phyloP scores from a whole-genome alignment of 2,888 invertebrate genomes.

The Stenotaenia linearis region DNA sequence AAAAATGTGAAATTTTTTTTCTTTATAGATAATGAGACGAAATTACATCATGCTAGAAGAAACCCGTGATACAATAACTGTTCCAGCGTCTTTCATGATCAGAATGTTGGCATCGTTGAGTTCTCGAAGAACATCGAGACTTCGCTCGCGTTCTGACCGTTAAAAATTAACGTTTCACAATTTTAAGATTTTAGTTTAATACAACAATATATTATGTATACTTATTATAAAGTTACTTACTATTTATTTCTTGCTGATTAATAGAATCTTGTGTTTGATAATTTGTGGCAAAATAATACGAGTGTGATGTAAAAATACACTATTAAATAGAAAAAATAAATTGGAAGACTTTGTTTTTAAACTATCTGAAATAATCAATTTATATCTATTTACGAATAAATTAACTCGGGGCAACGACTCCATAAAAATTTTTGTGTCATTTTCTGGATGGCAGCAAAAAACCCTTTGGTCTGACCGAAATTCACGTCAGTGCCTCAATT shows the following conservation, averaged over 20 bases:
- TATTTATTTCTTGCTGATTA: not conserved
- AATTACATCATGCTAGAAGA: constrained; percentile 80
- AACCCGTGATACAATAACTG: constrained; percentile 78
- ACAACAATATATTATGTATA: not conserved
- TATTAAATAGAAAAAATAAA: not conserved
- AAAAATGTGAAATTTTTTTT: constrained; percentile 33
- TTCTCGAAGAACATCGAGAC: constrained; percentile 40
- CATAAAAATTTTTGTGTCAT: too few relatives aligned
- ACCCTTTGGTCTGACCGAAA: too few relatives aligned
- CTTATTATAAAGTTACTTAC: not conserved
- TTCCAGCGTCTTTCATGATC: constrained; percentile 81
- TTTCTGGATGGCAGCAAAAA: too few relatives aligned
- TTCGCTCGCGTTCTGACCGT: not conserved
- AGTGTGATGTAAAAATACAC: not conserved
- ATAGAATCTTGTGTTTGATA: not conserved
- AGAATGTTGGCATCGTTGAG: constrained; percentile 48
- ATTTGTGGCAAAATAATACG: not conserved
- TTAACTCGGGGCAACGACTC: too few relatives aligned
- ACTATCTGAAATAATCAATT: not conserved
- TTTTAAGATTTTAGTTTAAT: not conserved
- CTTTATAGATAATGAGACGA: constrained; percentile 61
- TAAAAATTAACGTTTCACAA: not conserved
- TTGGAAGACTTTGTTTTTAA: not conserved
- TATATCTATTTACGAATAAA: too few relatives aligned
- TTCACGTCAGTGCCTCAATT: too few relatives aligned